Conservation (phyloP, 2,113 vertebrate species). For the Macrotis lagotis region DNA sequence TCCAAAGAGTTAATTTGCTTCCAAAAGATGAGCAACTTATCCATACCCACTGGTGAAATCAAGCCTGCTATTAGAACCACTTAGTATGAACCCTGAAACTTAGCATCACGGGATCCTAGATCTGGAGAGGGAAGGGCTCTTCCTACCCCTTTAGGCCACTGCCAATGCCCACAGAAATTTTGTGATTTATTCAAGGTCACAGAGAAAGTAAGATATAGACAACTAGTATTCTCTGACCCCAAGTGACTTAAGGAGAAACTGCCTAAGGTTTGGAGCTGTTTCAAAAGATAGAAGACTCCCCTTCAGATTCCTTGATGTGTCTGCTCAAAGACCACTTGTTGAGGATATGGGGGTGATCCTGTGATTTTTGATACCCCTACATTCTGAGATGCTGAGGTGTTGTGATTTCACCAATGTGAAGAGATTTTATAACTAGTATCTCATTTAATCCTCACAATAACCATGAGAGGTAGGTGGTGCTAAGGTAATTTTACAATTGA, state of each 20-base stretch:
- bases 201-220: neutral
- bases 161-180: neutral
- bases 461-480: neutral
- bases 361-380: neutral
- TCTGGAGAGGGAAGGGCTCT: neutral
- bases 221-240: neutral
- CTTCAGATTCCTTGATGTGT: neutral
- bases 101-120: neutral
- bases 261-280: neutral
- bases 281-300: neutral
- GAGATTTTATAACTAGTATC: neutral
- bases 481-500: neutral
- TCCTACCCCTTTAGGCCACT: too few relatives aligned
- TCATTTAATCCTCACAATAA: neutral
- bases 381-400: neutral
- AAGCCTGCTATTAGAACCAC: slow-evolving; percentile 52
- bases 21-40: slow-evolving; percentile 62
- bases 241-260: neutral
- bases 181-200: neutral
- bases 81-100: slow-evolving; percentile 4
- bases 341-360: neutral
- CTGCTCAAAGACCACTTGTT: neutral
- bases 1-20: slow-evolving; percentile 65
- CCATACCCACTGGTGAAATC: slow-evolving; percentile 52
- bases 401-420: neutral